Evolutionary conservation across 2,888 invertebrate species (phyloP).

Genomic region (Sinodicranocentrus sp.): DNA sequence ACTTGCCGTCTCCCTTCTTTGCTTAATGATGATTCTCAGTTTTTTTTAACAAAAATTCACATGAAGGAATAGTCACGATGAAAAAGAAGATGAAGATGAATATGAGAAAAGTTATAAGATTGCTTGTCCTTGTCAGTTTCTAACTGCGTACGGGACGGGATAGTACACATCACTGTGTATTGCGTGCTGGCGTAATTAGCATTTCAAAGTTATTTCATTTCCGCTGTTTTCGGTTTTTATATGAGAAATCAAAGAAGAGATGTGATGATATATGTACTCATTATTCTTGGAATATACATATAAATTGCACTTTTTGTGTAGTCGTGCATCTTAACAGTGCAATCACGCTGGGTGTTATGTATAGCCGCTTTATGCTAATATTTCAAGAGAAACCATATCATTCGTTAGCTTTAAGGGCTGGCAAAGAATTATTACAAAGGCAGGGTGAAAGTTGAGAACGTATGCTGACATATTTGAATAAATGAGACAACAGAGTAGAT

Average conservation of each 20-base stretch:
- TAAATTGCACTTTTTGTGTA: conserved; percentile 21
- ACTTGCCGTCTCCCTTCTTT: conserved; percentile 6
- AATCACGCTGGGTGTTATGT: neutral
- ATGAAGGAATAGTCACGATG: conserved; percentile 24
- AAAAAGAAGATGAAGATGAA: conserved; percentile 32
- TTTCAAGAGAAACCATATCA: too few relatives aligned
- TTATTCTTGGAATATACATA: neutral
- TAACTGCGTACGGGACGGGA: conserved; percentile 20
- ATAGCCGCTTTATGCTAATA: too few relatives aligned
- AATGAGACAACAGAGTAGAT: conserved; percentile 1
- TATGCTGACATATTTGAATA: conserved; percentile 29
- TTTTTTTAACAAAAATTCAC: neutral
- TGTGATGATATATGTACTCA: conserved; percentile 17
- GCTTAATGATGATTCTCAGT: conserved; percentile 31
- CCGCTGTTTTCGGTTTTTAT: conserved; percentile 36
- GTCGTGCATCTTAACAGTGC: neutral
- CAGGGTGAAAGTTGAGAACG: conserved; percentile 33
- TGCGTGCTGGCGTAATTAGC: conserved; percentile 45
- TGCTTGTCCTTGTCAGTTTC: conserved; percentile 9
- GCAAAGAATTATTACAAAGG: neutral
- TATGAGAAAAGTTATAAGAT: conserved; percentile 51
- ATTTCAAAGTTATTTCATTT: conserved; percentile 68
- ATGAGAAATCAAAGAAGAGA: conserved; percentile 44
- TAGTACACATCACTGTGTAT: conserved; percentile 12
- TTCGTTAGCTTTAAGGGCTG: too few relatives aligned